Base-by-base conservation (phyloP, 2,888 invertebrate genomes). In the Drosophila macrospina region DNA sequence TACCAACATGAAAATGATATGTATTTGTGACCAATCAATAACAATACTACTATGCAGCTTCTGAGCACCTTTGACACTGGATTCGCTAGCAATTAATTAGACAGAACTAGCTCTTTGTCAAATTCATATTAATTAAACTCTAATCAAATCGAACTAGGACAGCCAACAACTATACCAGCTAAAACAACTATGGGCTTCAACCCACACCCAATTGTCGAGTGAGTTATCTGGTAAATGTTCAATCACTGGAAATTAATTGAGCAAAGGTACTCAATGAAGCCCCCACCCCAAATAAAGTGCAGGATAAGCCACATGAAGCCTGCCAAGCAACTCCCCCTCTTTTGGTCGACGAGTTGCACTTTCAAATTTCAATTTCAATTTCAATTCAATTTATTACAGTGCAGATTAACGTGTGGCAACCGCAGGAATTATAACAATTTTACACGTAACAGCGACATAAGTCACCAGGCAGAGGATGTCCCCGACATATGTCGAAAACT, bases 381-480 rank as follows among this genome's bases (percentile, higher is more conserved):
- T 28, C 60, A 61, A 61, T 74, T 66, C 64, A 86, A 84, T 90
- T 85, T 74, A 84, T 80, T 85, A 68, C 64, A 66, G 64, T 61
- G 54, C 66, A 56, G 11, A 39, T 42, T 51, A 68, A 39, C 42
- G 55, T 62, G 67, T 84, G 75, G 73, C 75, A 88, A 90, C 90
- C 90, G 52, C 91, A 91, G 82, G 88, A 90, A 84, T 86, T 90
- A 90, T 90, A 88, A 80, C 89, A 88, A 88, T 77, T 90, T 90
- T 90, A 88, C 91, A 91, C 91, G 90, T 88, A 74, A 90, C 77
- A 80, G 89, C 86, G 89, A 74, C 90, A 90, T 89, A 91, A 90
- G 90, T 90, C 90, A 90, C 81, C 67, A 80, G 54, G 69, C 10
- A 28, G 37, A 62, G 77, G 78, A 89, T 88, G 86, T 87, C 51